Conservation (phyloP, 1,140 invertebrate species). For the Rhizoglyphus robini region DNA sequence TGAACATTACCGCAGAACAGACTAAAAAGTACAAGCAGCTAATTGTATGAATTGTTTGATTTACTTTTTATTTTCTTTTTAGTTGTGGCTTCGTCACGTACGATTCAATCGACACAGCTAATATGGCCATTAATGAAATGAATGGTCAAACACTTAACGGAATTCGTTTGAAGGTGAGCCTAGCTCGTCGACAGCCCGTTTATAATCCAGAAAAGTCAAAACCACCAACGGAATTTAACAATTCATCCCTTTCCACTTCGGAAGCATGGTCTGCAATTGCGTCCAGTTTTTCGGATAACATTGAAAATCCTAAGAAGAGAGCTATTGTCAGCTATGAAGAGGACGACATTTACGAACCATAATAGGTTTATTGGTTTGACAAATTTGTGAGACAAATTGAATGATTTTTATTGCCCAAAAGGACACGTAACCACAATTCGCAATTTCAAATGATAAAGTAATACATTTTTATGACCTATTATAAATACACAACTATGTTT, state of each 20-base stretch:
- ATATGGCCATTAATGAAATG: slow-evolving; percentile 70
- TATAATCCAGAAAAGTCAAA: slow-evolving; percentile 15
- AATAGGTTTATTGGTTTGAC: neutral
- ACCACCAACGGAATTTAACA: neutral
- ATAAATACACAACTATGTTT: too few relatives aligned
- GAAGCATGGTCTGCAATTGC: slow-evolving; percentile 18
- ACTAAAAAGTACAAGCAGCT: slow-evolving; percentile 56
- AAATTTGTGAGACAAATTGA: too few relatives aligned
- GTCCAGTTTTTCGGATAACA: slow-evolving; percentile 65
- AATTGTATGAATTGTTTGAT: slow-evolving; percentile 19
- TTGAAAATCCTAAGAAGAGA: slow-evolving; percentile 32
- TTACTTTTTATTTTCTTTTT: slow-evolving; percentile 32
- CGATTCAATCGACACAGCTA: slow-evolving; percentile 70
- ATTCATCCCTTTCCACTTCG: neutral
- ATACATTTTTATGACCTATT: too few relatives aligned
- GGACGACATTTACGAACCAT: neutral
- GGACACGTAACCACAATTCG: too few relatives aligned
- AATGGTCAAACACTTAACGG: slow-evolving; percentile 64
- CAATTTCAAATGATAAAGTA: too few relatives aligned
- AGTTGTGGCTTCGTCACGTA: slow-evolving; percentile 84
- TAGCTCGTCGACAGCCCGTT: slow-evolving; percentile 59
- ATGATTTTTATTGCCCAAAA: too few relatives aligned
- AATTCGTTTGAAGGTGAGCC: slow-evolving; percentile 60
- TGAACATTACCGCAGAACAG: slow-evolving; percentile 76
- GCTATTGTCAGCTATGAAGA: slow-evolving; percentile 33